Conservation (phyloP, 2,113 vertebrate genomes). For the Manacus vitellinus region DNA sequence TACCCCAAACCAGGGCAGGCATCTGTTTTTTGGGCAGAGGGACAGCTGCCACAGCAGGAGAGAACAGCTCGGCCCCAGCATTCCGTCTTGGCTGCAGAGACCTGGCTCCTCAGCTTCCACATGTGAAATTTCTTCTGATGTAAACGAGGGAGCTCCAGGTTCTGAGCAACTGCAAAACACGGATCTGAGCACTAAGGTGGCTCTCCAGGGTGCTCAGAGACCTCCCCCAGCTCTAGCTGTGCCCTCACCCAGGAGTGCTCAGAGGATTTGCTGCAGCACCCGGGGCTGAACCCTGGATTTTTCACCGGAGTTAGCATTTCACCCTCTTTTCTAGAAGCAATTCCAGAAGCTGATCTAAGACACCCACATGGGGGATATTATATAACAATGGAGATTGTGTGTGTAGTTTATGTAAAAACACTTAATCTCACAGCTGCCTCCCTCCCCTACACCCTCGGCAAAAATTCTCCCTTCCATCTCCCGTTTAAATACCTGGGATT, state of each 20-base stretch:
- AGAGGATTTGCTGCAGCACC: neutral
- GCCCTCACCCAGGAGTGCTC: neutral
- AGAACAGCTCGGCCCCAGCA: neutral
- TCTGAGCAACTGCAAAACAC: neutral
- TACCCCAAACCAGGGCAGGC: neutral
- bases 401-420: constrained; percentile 47
- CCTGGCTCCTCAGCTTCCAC: neutral
- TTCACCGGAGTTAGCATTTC: neutral
- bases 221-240: neutral
- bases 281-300: neutral
- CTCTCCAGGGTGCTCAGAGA: neutral
- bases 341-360: neutral
- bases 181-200: neutral
- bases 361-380: neutral
- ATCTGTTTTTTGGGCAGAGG: constrained; percentile 55
- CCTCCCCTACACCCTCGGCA: constrained; percentile 13
- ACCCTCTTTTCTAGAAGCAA: neutral
- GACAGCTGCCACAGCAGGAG: constrained; percentile 34
- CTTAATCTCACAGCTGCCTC: constrained; percentile 54
- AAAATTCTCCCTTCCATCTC: constrained; percentile 1
- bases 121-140: neutral
- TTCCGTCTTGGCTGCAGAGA: neutral
- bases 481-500: constrained; percentile 55
- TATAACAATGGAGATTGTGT: constrained; percentile 37
- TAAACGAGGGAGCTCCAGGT: neutral